phyloP scores from a whole-genome alignment of 2,113 vertebrate genomes.

The Megaceryle maxima region DNA sequence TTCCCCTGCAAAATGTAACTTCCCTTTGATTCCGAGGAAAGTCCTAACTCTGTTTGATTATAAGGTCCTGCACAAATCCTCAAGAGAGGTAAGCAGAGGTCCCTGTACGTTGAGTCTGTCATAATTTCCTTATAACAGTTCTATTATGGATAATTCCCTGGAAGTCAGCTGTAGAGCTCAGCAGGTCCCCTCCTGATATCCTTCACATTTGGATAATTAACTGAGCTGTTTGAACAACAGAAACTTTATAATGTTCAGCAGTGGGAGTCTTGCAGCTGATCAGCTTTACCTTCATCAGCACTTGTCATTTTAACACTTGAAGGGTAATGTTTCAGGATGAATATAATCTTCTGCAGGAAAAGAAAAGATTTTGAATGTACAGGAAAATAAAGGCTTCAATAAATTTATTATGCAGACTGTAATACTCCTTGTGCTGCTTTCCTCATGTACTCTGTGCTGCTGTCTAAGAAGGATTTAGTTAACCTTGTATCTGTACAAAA shows the following conservation, averaged over 20 bases:
- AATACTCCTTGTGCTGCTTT: not conserved
- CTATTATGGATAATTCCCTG: constrained; percentile 57
- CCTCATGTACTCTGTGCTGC: constrained; percentile 22
- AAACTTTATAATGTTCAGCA: constrained; percentile 68
- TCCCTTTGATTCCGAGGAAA: constrained; percentile 59
- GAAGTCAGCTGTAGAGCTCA: constrained; percentile 56
- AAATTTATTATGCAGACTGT: constrained; percentile 35
- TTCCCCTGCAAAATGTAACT: constrained; percentile 21
- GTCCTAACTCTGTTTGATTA: constrained; percentile 46
- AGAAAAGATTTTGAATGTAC: constrained; percentile 55
- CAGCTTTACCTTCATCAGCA: constrained; percentile 57
- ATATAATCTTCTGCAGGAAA: constrained; percentile 52
- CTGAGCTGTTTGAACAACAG: constrained; percentile 68
- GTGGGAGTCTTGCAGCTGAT: constrained; percentile 56
- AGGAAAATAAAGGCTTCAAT: constrained; percentile 46
- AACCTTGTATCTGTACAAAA: constrained; percentile 20
- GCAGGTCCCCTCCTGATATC: constrained; percentile 48
- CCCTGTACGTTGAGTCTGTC: constrained; percentile 5
- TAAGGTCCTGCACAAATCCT: constrained; percentile 50
- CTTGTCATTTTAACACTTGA: constrained; percentile 67
- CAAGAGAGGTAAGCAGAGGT: constrained; percentile 51
- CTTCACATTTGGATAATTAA: constrained; percentile 69
- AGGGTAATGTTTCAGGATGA: constrained; percentile 55
- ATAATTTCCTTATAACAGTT: constrained; percentile 47
- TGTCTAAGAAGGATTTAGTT: constrained; percentile 39